Conservation (phyloP, 2,888 invertebrate genomes). For the Pemphredon lugubris region DNA sequence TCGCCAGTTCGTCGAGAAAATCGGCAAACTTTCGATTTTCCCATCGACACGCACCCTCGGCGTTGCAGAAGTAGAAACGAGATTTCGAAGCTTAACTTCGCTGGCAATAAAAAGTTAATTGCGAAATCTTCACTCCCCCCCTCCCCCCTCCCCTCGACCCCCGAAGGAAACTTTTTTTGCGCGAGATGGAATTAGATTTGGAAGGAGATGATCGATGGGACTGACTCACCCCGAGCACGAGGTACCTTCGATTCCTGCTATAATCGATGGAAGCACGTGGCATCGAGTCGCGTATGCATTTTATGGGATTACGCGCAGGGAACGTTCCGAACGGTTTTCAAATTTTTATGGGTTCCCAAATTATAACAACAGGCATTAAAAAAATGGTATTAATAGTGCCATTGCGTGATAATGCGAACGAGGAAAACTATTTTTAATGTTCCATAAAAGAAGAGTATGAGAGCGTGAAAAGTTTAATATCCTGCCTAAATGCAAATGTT, state of each 20-base stretch:
- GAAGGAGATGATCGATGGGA: constrained; percentile 57
- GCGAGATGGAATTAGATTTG: constrained; percentile 48
- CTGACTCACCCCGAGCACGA: constrained; percentile 29
- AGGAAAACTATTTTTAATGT: not conserved
- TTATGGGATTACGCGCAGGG: constrained; percentile 4
- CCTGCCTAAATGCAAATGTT: too few relatives aligned
- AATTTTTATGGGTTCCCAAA: too few relatives aligned
- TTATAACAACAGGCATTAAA: too few relatives aligned
- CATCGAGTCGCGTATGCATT: constrained; percentile 13
- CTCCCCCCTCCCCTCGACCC: too few relatives aligned
- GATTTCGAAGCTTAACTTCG: constrained; percentile 27
- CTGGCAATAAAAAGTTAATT: constrained; percentile 46
- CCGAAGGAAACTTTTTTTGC: constrained; percentile 20
- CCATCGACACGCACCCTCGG: too few relatives aligned
- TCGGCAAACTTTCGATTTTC: too few relatives aligned
- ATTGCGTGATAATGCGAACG: not conserved
- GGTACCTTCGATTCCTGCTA: too few relatives aligned
- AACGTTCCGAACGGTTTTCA: not conserved
- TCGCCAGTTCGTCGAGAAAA: too few relatives aligned
- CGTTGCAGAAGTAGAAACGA: too few relatives aligned
- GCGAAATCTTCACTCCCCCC: constrained; percentile 48
- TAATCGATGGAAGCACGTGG: constrained; percentile 49
- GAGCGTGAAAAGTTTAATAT: too few relatives aligned
- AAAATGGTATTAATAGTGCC: not conserved
- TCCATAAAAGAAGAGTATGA: not conserved